Evolutionary conservation across 2,113 vertebrate genomes (phyloP).

Genomic region (Tiliqua scincoides): DNA sequence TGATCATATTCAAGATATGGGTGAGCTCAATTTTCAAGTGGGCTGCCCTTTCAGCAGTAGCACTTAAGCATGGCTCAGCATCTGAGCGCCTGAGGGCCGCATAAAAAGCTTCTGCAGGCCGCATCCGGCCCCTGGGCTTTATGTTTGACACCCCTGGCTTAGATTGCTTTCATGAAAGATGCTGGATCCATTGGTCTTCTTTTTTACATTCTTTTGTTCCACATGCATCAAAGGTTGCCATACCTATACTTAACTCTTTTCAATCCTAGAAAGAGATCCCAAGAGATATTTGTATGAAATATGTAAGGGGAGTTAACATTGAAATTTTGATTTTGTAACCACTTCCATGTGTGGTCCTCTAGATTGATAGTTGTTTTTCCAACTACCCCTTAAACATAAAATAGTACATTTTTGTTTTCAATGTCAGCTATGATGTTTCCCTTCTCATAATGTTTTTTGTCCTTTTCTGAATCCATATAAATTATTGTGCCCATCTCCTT

Average conservation of each 20-base stretch:
- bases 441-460: not conserved
- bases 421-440: not conserved
- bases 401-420: not conserved
- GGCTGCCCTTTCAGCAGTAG: too few relatives aligned
- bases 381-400: constrained; percentile 8
- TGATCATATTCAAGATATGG: too few relatives aligned
- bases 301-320: not conserved
- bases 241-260: constrained; percentile 21
- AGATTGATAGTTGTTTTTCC: not conserved
- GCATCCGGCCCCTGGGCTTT: too few relatives aligned
- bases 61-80: too few relatives aligned
- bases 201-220: not conserved
- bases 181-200: not conserved
- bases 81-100: too few relatives aligned
- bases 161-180: not conserved
- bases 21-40: too few relatives aligned
- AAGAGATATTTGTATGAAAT: constrained; percentile 12
- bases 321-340: not conserved
- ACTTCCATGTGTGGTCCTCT: too few relatives aligned
- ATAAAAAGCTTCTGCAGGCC: too few relatives aligned
- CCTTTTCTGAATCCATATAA: not conserved
- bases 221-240: not conserved
- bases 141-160: too few relatives aligned
- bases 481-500: not conserved
- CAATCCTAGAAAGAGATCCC: not conserved